These are phyloP conservation scores for Epizoanthus stellaris DNA, from an alignment of 92 coral and sea anemone species.

Conservation along the genomic window DNA sequence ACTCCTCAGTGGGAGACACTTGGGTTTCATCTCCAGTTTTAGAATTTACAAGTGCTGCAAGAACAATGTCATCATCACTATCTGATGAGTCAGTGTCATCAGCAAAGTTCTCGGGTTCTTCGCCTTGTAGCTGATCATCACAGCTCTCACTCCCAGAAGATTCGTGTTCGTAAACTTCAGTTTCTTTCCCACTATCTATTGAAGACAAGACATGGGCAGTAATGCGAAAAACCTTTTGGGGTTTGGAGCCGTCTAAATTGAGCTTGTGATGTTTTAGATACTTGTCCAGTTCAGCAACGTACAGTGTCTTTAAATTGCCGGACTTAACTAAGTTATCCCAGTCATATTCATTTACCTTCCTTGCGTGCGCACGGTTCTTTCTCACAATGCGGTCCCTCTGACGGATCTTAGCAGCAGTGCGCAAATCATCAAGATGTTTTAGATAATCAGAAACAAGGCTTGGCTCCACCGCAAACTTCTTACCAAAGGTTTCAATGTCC, in stretches of 20 bases:
- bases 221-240: slow-evolving; percentile 35
- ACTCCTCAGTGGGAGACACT: not conserved
- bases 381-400: slow-evolving; percentile 34
- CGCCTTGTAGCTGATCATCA: not conserved
- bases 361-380: slow-evolving; percentile 6
- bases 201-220: slow-evolving; percentile 27
- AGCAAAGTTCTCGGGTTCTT: not conserved
- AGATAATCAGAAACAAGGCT: slow-evolving; percentile 20
- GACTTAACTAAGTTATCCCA: slow-evolving; percentile 32
- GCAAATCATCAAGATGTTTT: slow-evolving; percentile 44
- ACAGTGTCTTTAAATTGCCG: slow-evolving; percentile 38
- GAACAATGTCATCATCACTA: not conserved
- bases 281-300: slow-evolving; percentile 35
- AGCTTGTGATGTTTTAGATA: slow-evolving; percentile 46
- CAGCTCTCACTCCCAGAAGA: not conserved
- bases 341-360: slow-evolving; percentile 33
- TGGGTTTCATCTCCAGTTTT: slow-evolving; percentile 8
- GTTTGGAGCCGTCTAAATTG: not conserved
- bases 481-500: slow-evolving; percentile 32
- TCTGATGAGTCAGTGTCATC: not conserved
- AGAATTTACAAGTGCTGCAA: not conserved
- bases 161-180: not conserved
- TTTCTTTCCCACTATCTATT: slow-evolving; percentile 2
- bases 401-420: slow-evolving; percentile 42
- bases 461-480: slow-evolving; percentile 45